Conservation (phyloP, 2,113 vertebrate species). For the Microcebus tavaratra region DNA sequence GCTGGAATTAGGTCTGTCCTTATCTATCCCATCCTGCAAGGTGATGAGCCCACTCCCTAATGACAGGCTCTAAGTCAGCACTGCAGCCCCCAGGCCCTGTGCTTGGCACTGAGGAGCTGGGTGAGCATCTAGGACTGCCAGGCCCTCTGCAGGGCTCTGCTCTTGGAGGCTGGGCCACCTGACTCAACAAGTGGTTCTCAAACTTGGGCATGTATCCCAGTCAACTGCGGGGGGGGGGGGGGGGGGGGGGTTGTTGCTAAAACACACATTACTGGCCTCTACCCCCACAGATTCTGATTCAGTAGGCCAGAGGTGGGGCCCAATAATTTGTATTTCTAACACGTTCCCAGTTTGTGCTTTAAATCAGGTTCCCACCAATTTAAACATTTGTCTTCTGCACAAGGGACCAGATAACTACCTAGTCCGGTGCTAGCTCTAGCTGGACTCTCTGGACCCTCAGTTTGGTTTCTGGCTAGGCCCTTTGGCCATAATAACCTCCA, state of each 20-base stretch:
- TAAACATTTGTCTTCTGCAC: constrained; percentile 8
- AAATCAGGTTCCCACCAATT: not conserved
- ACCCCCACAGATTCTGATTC: not conserved
- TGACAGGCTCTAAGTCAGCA: not conserved
- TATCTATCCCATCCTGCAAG: not conserved
- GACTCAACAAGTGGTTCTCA: not conserved
- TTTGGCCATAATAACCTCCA: not conserved
- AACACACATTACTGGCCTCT: not conserved
- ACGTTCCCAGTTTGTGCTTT: constrained; percentile 30
- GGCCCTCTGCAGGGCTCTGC: not conserved
- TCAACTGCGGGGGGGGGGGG: not conserved
- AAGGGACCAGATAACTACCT: not conserved
- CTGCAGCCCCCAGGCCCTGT: not conserved
- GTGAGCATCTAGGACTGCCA: not conserved
- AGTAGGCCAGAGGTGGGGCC: not conserved
- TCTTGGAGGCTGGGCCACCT: not conserved
- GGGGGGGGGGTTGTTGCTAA: not conserved
- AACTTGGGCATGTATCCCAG: not conserved
- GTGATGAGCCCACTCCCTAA: not conserved
- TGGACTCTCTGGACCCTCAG: not conserved
- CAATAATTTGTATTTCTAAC: not conserved
- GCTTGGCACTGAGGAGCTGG: not conserved
- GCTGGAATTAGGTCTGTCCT: not conserved
- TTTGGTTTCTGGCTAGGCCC: not conserved
- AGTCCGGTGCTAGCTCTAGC: not conserved